phyloP scores from a whole-genome alignment of 2,113 vertebrate species.

The Lipophrys pholis region DNA sequence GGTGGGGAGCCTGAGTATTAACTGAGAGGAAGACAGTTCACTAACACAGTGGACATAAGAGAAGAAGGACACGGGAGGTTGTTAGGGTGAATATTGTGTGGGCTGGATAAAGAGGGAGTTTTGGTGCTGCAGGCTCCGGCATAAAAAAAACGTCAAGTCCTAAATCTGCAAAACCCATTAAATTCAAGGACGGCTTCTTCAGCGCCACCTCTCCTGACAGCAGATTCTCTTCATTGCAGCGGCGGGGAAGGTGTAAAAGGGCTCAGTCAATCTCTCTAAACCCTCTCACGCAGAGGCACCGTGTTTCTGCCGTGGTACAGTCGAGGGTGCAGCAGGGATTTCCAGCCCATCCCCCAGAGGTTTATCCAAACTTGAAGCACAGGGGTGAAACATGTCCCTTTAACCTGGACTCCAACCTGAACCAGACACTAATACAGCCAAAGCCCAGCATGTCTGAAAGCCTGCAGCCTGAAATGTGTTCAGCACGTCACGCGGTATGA shows the following conservation, averaged over 20 bases:
- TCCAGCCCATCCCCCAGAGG: conserved; percentile 18
- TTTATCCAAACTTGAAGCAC: conserved; percentile 31
- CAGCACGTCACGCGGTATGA: too few species aligned
- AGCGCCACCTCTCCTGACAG: conserved; percentile 45
- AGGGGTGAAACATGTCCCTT: conserved; percentile 2
- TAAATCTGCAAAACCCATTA: conserved; percentile 78
- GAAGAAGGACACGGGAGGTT: not conserved
- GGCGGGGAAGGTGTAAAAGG: conserved; percentile 54
- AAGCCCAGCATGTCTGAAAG: conserved; percentile 36
- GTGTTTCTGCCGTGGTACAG: conserved; percentile 13
- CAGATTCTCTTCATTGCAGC: conserved; percentile 71
- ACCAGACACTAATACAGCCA: conserved; percentile 48
- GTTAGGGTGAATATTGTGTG: not conserved
- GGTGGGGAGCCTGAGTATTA: not conserved
- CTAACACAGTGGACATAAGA: not conserved
- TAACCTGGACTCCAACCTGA: conserved; percentile 21
- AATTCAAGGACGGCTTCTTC: conserved; percentile 62
- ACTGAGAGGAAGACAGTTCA: not conserved
- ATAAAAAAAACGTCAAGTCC: conserved; percentile 60
- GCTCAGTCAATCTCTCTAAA: conserved; percentile 14
- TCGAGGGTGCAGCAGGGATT: conserved; percentile 11
- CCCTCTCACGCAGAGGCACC: not conserved
- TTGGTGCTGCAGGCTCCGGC: conserved; percentile 22
- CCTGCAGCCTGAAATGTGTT: not conserved
- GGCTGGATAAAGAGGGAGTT: conserved; percentile 5